Evolutionary conservation across 2,888 invertebrate species (phyloP), one percentile per base, ranked within the genome.

Genomic region (Thecophora atra): DNA sequence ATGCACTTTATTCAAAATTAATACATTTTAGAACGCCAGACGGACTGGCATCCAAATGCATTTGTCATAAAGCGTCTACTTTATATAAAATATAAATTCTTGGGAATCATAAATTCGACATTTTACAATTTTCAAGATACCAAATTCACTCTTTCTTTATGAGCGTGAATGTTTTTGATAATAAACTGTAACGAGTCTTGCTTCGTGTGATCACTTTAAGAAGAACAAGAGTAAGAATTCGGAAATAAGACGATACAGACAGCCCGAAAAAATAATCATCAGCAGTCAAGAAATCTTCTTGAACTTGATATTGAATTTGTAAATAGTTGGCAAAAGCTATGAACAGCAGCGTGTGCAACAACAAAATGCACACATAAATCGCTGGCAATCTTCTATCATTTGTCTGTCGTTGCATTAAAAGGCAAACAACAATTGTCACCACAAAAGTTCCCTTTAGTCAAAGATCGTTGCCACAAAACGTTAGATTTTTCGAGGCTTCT

Each of bases 271-370:
- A 65, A 44, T 47, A 65, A 47, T 8, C 3, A 64, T n/a, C 11
- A 3, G 26, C 51, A 51, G 51, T 17, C 65, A 65, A 47, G 44
- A 21, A 51, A 4, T 51, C 47, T 47, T 51, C 47, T 65, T 65
- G 51, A 65, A 65, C 65, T 65, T 65, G 65, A 65, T 65, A 26
- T 60, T 65, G 17, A 24, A 65, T 51, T 65, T 65, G 51, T 26
- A 47, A 65, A 26, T 21, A 65, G 65, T 64, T 47, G 64, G 64
- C 64, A 64, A 47, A 44, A 64, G 44, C 17, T 64, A 8, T 26
- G n/a, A 60, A 19, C 1, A n/a, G n/a, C 37, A 30, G 37, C 26
- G 21, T 26, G 8, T 26, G 56, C 15, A 26, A 28, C 0, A 60
- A 60, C 56, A 3, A n/a, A 30, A 37, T 37, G 7, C 30, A 60